Conservation (phyloP, 1,140 invertebrate species). For the Episyrphus balteatus region DNA sequence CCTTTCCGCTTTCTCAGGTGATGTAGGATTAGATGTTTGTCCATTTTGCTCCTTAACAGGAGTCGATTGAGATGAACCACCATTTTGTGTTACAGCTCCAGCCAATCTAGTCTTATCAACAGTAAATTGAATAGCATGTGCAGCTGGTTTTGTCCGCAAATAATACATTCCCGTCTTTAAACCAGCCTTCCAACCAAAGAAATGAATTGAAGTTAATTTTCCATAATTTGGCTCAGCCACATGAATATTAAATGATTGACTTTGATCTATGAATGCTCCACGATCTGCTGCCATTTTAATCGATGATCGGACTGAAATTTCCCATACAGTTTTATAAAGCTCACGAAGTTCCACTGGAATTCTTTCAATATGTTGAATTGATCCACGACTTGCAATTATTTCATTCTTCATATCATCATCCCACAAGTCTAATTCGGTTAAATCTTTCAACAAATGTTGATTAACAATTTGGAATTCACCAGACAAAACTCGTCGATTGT, state of each 20-base stretch:
- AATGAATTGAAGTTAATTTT: slow-evolving; percentile 96
- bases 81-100: slow-evolving; percentile 1
- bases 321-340: slow-evolving; percentile 98
- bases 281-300: slow-evolving; percentile 97
- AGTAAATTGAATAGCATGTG: slow-evolving; percentile 94
- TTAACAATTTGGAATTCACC: slow-evolving; percentile 90
- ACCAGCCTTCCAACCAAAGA: slow-evolving; percentile 93
- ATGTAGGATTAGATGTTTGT: neutral
- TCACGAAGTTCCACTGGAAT: slow-evolving; percentile 85
- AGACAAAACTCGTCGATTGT: slow-evolving; percentile 84
- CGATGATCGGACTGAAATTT: slow-evolving; percentile 88
- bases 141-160: slow-evolving; percentile 90
- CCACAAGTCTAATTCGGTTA: slow-evolving; percentile 87
- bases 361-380: slow-evolving; percentile 79
- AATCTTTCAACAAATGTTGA: slow-evolving; percentile 87
- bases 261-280: slow-evolving; percentile 97
- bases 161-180: slow-evolving; percentile 99
- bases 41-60: slow-evolving; percentile 10
- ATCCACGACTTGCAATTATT: slow-evolving; percentile 85
- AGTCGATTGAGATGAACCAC: slow-evolving; percentile 29
- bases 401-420: slow-evolving; percentile 93
- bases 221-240: slow-evolving; percentile 89
- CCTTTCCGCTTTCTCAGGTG: slow-evolving; percentile 26
- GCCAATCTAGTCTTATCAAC: slow-evolving; percentile 74
- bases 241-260: slow-evolving; percentile 94